Evolutionary conservation across 2,888 invertebrate species (phyloP), one percentile per base, ranked within the genome.

Genomic region (Hydrotaea cyrtoneurina): DNA sequence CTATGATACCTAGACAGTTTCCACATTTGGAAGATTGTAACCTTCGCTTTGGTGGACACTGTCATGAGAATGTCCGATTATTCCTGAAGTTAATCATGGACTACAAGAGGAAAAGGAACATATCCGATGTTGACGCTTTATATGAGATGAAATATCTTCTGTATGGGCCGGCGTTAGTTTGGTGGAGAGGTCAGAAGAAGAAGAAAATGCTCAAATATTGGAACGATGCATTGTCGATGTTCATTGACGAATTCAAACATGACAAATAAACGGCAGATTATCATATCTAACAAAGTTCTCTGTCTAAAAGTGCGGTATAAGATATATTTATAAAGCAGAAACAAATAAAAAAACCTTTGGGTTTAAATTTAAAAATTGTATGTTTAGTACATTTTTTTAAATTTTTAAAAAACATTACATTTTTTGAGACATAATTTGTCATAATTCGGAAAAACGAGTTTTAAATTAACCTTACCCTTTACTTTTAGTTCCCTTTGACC

Each of bases 141-240:
- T 50, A 13, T 0, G 71, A 71, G n/a, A 26, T 71, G 26, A 26
- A 71, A 23, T 15, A 50, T 15, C 43, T 71, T 4, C 17, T 71
- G 2, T 53, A 71, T 53, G 71, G 71, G 8, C 71, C 23, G 1
- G 71, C 71, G 5, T 71, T 71, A 26, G 8, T 26, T 0, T 71
- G 71, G 71, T 50, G 71, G 71, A 71, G 26, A 23, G 15, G 26
- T 43, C 21, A 71, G 8, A 50, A 53, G n/a, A 53, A 71, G 26
- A 10, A 13, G n/a, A 50, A 71, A 21, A 23, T 15, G 43, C 43
- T 43, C 15, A 43, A 43, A 2, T 2, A 15, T 13, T 43, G 43
- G 43, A 3, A 3, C 43, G 15, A 43, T 43, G 43, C 43, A 43
- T 10, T 43, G 11, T 15, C 10, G 10, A 43, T 10, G 15, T 43